phyloP scores from a whole-genome alignment of 2,113 vertebrate genomes.

The Epinephelus moara region DNA sequence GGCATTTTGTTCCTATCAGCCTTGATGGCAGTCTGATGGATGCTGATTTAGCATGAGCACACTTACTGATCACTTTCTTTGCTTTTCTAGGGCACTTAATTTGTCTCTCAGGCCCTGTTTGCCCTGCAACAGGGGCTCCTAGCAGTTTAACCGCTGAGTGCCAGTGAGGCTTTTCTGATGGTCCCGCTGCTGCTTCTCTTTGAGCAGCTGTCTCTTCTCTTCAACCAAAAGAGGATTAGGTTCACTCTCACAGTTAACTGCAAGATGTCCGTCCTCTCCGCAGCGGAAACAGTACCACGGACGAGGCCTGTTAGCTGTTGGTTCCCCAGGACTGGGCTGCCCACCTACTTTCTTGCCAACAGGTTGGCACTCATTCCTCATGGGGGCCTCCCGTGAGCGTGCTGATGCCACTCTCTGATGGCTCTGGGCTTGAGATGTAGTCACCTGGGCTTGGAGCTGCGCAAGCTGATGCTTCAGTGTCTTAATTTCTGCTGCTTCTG shows the following conservation, averaged over 20 bases:
- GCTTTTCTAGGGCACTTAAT: background rate
- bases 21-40: background rate
- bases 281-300: background rate
- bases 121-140: slow-evolving; percentile 1
- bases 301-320: background rate
- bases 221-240: slow-evolving; percentile 3
- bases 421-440: background rate
- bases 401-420: background rate
- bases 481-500: slow-evolving; percentile 2
- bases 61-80: background rate
- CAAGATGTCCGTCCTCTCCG: background rate
- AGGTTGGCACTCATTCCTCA: background rate
- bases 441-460: background rate
- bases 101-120: background rate
- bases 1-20: background rate
- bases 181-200: background rate
- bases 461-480: slow-evolving; percentile 4
- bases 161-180: background rate
- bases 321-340: background rate
- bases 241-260: background rate
- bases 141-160: slow-evolving; percentile 6
- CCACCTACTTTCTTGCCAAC: background rate
- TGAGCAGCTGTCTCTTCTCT: background rate
- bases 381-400: background rate
- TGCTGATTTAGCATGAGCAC: background rate